Conservation (phyloP, 1,140 invertebrate species). For the Platorchestia sp. region DNA sequence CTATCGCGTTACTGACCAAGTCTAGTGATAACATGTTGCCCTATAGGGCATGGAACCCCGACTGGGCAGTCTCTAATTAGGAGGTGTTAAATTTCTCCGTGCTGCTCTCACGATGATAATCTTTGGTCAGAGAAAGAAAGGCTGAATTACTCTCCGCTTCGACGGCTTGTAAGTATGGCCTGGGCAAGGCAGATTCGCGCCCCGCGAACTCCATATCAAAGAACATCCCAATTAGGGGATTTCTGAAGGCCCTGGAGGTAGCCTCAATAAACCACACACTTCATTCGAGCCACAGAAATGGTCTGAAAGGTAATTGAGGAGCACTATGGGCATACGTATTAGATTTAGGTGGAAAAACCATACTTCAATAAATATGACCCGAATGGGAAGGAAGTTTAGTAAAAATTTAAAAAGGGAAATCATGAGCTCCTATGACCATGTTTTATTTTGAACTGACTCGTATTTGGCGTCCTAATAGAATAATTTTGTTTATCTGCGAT, state of each 20-base stretch:
- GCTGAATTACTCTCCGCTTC: conserved; percentile 6
- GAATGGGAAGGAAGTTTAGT: not conserved
- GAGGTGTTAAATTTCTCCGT: conserved; percentile 39
- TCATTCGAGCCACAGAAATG: not conserved
- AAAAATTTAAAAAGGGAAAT: not conserved
- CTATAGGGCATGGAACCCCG: not conserved
- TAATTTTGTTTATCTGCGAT: not conserved
- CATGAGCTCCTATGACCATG: not conserved
- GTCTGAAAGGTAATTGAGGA: not conserved
- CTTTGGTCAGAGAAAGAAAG: conserved; percentile 23
- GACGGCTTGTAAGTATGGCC: not conserved
- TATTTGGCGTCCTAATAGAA: not conserved
- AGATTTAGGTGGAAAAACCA: not conserved
- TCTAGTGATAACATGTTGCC: not conserved
- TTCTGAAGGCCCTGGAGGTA: not conserved
- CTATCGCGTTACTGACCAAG: conserved; percentile 33
- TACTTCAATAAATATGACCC: not conserved
- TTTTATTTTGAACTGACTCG: not conserved
- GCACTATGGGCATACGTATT: not conserved
- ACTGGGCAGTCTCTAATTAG: conserved; percentile 26
- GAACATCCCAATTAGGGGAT: not conserved
- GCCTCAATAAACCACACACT: not conserved
- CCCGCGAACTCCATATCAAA: not conserved
- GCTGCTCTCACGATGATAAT: conserved; percentile 33
- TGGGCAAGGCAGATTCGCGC: not conserved